Conservation (phyloP, 2,113 vertebrate species). For the Sander vitreus region DNA sequence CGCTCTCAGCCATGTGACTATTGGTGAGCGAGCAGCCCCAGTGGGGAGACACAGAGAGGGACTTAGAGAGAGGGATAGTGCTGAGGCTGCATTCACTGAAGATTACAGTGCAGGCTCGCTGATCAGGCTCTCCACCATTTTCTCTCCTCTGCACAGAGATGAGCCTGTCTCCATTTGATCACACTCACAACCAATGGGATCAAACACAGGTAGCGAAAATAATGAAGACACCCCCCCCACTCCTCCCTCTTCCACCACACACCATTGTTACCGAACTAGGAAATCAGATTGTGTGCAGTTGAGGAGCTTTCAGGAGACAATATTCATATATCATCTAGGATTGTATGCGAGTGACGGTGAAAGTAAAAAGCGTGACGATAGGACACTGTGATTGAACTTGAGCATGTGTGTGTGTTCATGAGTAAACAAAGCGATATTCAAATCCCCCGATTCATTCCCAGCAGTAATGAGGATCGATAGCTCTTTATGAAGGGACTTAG, state of each 20-base stretch:
- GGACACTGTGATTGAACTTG: conserved; percentile 21
- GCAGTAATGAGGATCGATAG: conserved; percentile 70
- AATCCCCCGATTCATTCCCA: conserved; percentile 59
- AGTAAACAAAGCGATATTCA: conserved; percentile 50
- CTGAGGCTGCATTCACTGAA: conserved; percentile 89
- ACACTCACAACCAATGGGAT: conserved; percentile 83
- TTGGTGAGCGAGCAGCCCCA: conserved; percentile 82
- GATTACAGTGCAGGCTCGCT: conserved; percentile 85
- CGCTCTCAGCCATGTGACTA: conserved; percentile 55
- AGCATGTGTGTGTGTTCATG: conserved; percentile 3
- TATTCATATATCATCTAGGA: conserved; percentile 64
- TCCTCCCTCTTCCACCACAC: not conserved
- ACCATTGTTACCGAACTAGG: conserved; percentile 25
- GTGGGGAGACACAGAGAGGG: conserved; percentile 71
- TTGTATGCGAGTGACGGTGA: not conserved
- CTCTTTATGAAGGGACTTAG: conserved; percentile 75
- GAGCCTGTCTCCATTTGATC: conserved; percentile 87
- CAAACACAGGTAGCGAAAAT: conserved; percentile 81
- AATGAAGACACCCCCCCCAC: conserved; percentile 75
- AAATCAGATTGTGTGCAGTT: conserved; percentile 39
- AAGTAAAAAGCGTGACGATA: conserved; percentile 21
- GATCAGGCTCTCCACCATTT: conserved; percentile 89
- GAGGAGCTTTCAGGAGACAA: conserved; percentile 27
- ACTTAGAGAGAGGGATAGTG: conserved; percentile 78
- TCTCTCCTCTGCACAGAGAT: conserved; percentile 76